Evolutionary conservation across 2,888 invertebrate species (phyloP), one percentile per base, ranked within the genome.

Genomic region (Eristalinus sepulchralis): DNA sequence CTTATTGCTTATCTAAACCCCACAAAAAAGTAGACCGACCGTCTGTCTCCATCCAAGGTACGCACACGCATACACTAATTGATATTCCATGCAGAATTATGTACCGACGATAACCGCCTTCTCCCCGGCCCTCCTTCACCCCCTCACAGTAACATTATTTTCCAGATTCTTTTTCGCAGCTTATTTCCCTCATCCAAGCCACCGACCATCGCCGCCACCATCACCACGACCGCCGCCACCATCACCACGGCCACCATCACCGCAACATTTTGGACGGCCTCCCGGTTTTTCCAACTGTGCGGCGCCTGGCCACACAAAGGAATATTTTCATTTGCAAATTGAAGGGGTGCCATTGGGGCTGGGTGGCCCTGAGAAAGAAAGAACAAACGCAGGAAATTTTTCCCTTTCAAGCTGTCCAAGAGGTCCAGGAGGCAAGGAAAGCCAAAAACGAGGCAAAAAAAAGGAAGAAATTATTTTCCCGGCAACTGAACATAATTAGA

Each of bases 301-400:
- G n/a, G n/a, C n/a, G n/a, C n/a, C 39, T 20, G 22, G 62, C 57
- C 8, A 47, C 47, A 53, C 53, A 68, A 68, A 68, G 62, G 53
- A 68, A 68, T 33, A 77, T 77, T 77, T 70, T 63, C 68, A 77
- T 77, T 77, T 70, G 31, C 36, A 63, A 70, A 77, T 62, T 77
- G 62, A 77, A 68, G 53, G 34, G 60, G 22, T 17, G 31, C 39
- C 27, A 33, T 13, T 20, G 20, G 17, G 24, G 13, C 0, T 0
- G 2, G 47, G 17, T 6, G 17, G 47, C 1, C 47, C 47, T 5
- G 33, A 17, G 17, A 20, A 10, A 39, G 47, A 72, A 20, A 22
- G 9, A 47, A 36, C 17, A 47, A 67, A 67, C 27, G 36, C 62
- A 24, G 62, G 55, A 55, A 36, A 68, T 68, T 36, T 66, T 36